A percentile compares a stretch with the other conserved stretches of the same genome.
Evolutionary conservation across 2,113 vertebrate genomes (phyloP).

Genomic region (Brachirus orientalis): DNA sequence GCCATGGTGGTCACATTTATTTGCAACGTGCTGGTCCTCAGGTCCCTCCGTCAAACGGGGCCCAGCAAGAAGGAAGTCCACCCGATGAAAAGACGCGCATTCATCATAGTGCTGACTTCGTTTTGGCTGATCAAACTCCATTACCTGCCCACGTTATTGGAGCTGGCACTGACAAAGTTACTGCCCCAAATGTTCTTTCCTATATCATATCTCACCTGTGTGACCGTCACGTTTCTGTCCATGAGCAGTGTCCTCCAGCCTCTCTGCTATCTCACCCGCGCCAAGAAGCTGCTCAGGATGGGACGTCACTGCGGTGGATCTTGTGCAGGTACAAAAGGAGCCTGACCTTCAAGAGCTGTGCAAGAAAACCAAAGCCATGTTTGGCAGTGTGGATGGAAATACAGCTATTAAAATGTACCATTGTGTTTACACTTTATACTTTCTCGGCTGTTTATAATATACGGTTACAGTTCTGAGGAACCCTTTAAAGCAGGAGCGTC

Average conservation of each 20-base stretch:
- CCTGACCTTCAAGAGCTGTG: background rate
- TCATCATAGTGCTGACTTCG: background rate
- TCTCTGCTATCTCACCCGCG: constrained; percentile 26
- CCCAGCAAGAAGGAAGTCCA: background rate
- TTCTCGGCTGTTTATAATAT: no score
- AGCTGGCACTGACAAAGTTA: background rate
- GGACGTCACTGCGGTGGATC: constrained; percentile 9
- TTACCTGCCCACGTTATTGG: background rate
- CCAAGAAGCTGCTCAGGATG: constrained; percentile 37
- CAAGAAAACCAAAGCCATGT: no score
- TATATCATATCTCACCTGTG: constrained; percentile 9
- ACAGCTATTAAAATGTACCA: no score
- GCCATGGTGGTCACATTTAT: background rate
- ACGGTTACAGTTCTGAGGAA: no score
- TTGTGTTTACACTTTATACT: no score
- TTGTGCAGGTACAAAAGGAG: background rate
- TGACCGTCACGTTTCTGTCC: background rate
- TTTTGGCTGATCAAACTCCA: background rate
- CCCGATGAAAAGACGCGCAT: background rate
- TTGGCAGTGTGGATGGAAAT: no score
- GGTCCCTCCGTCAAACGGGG: constrained; percentile 16
- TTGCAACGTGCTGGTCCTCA: constrained; percentile 27
- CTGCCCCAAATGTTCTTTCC: background rate
- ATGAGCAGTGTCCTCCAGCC: constrained; percentile 34
- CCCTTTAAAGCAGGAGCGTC: no score